Base-by-base conservation (phyloP, 2,113 vertebrate genomes). In the Silurus asotus region DNA sequence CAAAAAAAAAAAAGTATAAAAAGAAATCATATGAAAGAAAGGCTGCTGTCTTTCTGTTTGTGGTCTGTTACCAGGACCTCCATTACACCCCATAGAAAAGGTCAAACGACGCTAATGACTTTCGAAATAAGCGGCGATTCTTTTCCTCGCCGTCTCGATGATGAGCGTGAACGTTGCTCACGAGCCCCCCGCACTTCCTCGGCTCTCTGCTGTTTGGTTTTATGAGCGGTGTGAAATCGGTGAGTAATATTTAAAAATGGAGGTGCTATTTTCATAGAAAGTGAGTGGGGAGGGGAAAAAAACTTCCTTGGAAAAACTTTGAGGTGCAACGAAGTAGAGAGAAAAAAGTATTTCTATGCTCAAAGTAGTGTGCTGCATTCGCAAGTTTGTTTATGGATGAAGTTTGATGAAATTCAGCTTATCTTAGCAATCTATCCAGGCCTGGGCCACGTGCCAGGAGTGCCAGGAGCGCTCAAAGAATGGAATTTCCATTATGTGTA, bases 401-500 rank as follows among this genome's bases (percentile, higher is more conserved):
- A 61, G 55, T 85, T 84, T 67, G 61, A 88, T 83, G 25, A 64
- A 87, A 82, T 55, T 64, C 77, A 55, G 82, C 76, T 80, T 77
- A 59, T 81, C 62, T 81, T 75, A 62, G 49, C 67, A 86, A 88
- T 74, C 78, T 15, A 25, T 82, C 76, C 77, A n/a, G 78, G 83
- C 48, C 83, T 72, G 87, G 87, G 85, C 80, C 59, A 15, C 1
- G 15, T 61, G 89, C 89, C 90, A 88, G 37, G 9, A 37, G 61
- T 37, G 20, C 55, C 51, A 72, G 56, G 58, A 55, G 59, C 58
- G 28, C 72, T n/a, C n/a, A 20, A 28, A 81, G 88, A 84, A 86
- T 86, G 69, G 82, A 86, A 83, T 84, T 89, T 82, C 86, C 79
- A 83, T 89, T 89, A 77, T 76, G 82, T 70, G 67, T 83, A 62